Evolutionary conservation across 2,113 vertebrate genomes (phyloP).

Genomic region (Noturus placidus): DNA sequence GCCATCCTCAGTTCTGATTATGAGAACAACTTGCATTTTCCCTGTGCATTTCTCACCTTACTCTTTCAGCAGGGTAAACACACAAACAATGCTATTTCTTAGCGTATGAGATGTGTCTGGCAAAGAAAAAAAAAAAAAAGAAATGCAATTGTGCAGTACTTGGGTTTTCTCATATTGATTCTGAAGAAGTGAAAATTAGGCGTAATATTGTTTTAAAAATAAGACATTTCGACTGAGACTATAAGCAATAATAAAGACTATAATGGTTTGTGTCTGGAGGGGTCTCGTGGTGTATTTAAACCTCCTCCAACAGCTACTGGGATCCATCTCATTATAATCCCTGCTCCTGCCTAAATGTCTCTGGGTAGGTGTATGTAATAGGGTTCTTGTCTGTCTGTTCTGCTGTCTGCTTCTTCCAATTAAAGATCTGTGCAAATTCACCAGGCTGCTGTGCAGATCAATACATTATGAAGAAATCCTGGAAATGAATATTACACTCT

Average conservation of each 20-base stretch:
- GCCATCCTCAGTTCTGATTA: background rate
- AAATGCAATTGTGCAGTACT: background rate
- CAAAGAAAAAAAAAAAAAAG: background rate
- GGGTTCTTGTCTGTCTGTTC: conserved; percentile 37
- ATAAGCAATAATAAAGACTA: background rate
- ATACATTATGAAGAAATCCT: conserved; percentile 32
- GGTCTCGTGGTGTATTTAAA: background rate
- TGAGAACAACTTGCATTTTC: background rate
- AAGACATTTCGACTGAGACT: background rate
- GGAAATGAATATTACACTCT: conserved; percentile 13
- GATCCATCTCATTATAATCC: conserved; percentile 36
- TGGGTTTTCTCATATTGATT: conserved; percentile 2
- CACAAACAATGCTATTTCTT: background rate
- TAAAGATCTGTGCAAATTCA: conserved; percentile 35
- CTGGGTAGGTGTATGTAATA: conserved; percentile 25
- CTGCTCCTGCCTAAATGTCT: conserved; percentile 24
- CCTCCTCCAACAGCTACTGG: conserved; percentile 27
- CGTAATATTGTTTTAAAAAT: conserved; percentile 17
- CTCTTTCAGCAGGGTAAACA: background rate
- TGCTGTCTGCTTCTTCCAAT: conserved; percentile 40
- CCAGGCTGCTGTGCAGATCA: background rate
- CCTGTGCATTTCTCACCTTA: background rate
- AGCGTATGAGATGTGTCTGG: background rate
- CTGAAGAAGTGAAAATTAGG: background rate
- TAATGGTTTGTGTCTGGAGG: background rate